Base-by-base conservation (phyloP, 2,797 vertebrate genomes). In the Sebastes kiyomatsui region DNA sequence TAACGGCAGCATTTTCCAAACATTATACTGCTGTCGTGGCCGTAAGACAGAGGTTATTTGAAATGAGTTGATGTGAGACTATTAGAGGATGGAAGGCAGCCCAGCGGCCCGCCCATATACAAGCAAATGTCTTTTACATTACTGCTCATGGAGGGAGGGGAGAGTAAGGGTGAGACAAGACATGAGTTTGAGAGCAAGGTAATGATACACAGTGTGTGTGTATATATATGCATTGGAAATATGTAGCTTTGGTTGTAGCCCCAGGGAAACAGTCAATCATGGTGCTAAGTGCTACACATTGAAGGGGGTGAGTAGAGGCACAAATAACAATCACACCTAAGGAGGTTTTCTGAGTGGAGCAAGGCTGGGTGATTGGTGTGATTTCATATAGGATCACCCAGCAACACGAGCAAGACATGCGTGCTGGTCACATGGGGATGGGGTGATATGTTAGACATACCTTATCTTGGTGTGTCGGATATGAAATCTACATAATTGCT, bases 21-120 rank as follows among this genome's bases (percentile, higher is more conserved):
- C 79, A 74, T 83, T 58, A 74, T 23, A 46, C 52, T 55, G 27
- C 80, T 62, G 49, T 74, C 62, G 35, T 25, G 64, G 73, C 65
- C 14, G 6, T 59, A 62, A 73, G 67, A 78, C 66, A 38, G 70
- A 88, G 81, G 80, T 83, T 85, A 73, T 86, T 73, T 67, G 52
- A 67, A 77, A 72, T 32, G 65, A 82, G 77, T 58, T 62, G 77
- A 81, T 77, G 77, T 67, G 61, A 67, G 73, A 56, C 74, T 73
- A 59, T 85, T 79, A 75, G 77, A 32, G 67, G 79, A 72, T 68
- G 79, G 79, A 79, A 58, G 46, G 54, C 46, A 6, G 77, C 64
- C 61, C 42, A 1, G 68, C 46, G 27, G 68, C 30, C 32, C 2
- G 55, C 16, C 42, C 38, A 3, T 20, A 38, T 22, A 38, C 33